phyloP scores from a whole-genome alignment of 2,797 vertebrate genomes.

The Trematomus bernacchii region DNA sequence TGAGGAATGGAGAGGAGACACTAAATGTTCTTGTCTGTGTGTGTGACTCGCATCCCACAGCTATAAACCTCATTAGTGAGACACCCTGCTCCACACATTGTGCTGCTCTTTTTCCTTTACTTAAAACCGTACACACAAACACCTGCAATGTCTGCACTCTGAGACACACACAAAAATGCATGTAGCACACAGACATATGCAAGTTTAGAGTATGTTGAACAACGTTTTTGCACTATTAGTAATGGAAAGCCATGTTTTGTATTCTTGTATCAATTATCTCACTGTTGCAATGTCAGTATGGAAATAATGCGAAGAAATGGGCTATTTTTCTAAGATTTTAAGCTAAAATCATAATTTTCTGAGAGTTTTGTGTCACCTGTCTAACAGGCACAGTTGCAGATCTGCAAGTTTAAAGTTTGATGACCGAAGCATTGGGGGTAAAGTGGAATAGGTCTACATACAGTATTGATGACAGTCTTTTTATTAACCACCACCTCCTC shows the following conservation, averaged over 20 bases:
- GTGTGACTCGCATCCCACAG: constrained; percentile 79
- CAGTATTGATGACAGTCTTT: constrained; percentile 83
- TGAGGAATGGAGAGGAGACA: constrained; percentile 75
- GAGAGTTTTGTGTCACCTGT: constrained; percentile 71
- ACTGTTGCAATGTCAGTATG: neutral
- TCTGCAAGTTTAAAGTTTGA: constrained; percentile 84
- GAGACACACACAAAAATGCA: constrained; percentile 26
- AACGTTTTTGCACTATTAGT: constrained; percentile 35
- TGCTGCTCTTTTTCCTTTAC: constrained; percentile 55
- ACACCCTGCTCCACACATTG: constrained; percentile 75
- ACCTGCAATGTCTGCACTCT: constrained; percentile 20
- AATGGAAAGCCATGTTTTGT: constrained; percentile 26
- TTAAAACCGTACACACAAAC: constrained; percentile 56
- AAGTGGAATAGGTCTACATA: constrained; percentile 72
- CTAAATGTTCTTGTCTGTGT: constrained; percentile 80
- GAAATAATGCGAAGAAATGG: constrained; percentile 18
- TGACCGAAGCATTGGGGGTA: constrained; percentile 64
- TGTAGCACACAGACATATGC: constrained; percentile 5
- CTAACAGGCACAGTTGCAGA: constrained; percentile 78
- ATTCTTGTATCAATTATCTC: constrained; percentile 15
- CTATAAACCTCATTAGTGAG: constrained; percentile 86
- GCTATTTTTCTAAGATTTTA: constrained; percentile 36
- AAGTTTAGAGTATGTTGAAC: neutral
- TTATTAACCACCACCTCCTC: constrained; percentile 65
- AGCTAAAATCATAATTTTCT: constrained; percentile 60